phyloP scores from a whole-genome alignment of 2,113 vertebrate species.

The Tyto alba region DNA sequence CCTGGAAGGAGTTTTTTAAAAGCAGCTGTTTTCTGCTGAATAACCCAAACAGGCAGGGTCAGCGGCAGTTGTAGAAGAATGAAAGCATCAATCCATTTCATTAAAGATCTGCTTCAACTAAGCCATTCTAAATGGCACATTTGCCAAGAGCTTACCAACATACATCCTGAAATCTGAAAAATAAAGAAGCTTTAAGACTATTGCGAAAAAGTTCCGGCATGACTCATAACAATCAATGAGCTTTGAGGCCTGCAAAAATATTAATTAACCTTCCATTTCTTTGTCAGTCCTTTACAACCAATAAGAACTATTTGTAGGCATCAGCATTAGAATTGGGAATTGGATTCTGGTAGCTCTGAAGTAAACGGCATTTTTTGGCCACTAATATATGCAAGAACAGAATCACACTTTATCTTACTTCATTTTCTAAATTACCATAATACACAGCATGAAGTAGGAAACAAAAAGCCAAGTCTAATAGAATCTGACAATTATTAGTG shows the following conservation, averaged over 20 bases:
- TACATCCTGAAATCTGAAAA: neutral
- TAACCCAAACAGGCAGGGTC: neutral
- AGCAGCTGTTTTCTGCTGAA: neutral
- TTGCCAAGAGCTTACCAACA: neutral
- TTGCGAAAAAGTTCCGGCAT: neutral
- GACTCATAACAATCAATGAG: neutral
- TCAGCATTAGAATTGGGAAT: neutral
- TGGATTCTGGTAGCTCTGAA: neutral
- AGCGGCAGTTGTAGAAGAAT: neutral
- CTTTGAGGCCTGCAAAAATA: neutral
- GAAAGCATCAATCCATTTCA: neutral
- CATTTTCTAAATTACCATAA: neutral
- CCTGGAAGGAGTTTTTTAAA: neutral
- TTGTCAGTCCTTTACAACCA: neutral
- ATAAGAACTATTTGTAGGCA: neutral
- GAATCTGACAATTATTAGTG: conserved; percentile 24
- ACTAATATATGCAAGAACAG: neutral
- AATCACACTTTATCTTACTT: neutral
- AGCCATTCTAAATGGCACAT: neutral
- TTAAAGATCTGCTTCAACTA: neutral
- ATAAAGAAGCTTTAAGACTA: neutral
- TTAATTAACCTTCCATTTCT: neutral
- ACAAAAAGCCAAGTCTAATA: conserved; percentile 7
- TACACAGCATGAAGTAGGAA: neutral
- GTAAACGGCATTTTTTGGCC: neutral